Conservation (phyloP, 1,140 invertebrate species). For the Pygmarrhopalites habei region DNA sequence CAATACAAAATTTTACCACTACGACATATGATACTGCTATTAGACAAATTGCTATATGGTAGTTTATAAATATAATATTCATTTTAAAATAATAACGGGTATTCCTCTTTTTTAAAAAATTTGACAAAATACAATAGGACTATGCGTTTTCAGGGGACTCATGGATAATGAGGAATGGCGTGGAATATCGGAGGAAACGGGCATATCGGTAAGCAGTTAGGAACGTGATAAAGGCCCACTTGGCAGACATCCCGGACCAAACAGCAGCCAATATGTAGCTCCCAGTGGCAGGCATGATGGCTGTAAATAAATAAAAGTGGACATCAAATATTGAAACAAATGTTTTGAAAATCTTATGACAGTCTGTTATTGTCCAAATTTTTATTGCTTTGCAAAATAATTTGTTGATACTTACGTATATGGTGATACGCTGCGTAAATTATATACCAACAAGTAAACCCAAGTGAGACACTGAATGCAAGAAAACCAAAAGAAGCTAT, state of each 20-base stretch:
- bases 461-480: slow-evolving; percentile 26
- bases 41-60: too few species aligned
- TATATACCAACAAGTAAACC: slow-evolving; percentile 36
- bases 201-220: slow-evolving; percentile 30
- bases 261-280: slow-evolving; percentile 37
- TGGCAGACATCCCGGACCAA: slow-evolving; percentile 33
- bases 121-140: too few species aligned
- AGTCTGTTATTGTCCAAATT: too few species aligned
- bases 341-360: too few species aligned
- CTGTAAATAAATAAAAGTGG: slow-evolving; percentile 26
- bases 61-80: too few species aligned
- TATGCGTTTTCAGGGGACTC: slow-evolving; percentile 3
- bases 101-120: too few species aligned
- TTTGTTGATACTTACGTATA: slow-evolving; percentile 37
- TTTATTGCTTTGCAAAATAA: too few species aligned
- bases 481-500: slow-evolving; percentile 30
- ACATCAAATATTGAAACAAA: too few species aligned
- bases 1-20: too few species aligned
- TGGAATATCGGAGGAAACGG: slow-evolving; percentile 30
- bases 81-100: too few species aligned
- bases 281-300: slow-evolving; percentile 27
- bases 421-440: slow-evolving; percentile 32
- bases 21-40: too few species aligned
- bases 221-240: slow-evolving; percentile 32
- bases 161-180: slow-evolving; percentile 37